phyloP scores from a whole-genome alignment of 2,888 invertebrate species.

The Meliscaeva auricollis region DNA sequence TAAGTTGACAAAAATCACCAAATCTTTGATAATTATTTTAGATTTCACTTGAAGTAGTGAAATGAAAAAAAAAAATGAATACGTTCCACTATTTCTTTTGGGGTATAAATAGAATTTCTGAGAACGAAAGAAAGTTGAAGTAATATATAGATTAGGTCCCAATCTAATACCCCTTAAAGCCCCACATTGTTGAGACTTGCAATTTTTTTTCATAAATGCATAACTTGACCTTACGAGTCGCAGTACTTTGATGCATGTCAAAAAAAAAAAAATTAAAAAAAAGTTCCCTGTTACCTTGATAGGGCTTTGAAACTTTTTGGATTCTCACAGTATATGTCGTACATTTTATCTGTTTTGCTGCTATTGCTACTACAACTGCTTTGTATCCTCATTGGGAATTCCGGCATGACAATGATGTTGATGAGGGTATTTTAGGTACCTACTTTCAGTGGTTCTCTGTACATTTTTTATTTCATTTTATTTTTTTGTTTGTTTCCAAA shows the following conservation, averaged over 20 bases:
- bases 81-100: no score
- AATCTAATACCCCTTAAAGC: no score
- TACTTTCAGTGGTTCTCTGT: constrained; percentile 42
- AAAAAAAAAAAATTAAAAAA: neutral
- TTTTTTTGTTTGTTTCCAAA: constrained; percentile 12
- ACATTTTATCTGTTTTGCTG: constrained; percentile 57
- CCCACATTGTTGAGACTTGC: no score
- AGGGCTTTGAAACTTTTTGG: constrained; percentile 50
- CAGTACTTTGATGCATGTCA: neutral
- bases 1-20: no score
- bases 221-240: neutral
- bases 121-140: no score
- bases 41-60: no score
- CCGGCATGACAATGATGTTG: constrained; percentile 67
- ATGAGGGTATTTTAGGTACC: constrained; percentile 58
- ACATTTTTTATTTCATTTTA: neutral
- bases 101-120: no score
- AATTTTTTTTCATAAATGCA: neutral
- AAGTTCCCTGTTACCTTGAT: constrained; percentile 32
- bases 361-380: constrained; percentile 4
- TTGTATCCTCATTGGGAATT: constrained; percentile 57
- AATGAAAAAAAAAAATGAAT: no score
- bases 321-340: constrained; percentile 47
- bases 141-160: no score
- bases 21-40: no score